Percentiles rank a stretch among this genome's conserved stretches.
phyloP scores from a whole-genome alignment of 1,140 invertebrate genomes.

The Cyphomyrmex costatus region DNA sequence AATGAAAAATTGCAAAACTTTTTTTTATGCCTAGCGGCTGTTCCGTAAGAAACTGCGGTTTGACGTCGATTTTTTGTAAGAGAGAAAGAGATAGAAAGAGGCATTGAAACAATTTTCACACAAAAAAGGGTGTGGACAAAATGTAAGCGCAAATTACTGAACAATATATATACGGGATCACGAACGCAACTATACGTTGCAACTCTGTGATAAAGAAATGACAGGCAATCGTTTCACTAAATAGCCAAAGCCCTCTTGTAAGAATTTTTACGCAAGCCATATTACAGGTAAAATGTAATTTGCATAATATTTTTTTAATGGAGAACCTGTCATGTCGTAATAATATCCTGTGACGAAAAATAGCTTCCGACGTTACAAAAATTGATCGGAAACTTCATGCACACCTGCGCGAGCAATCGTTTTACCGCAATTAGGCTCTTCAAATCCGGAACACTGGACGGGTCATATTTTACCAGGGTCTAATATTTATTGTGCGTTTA shows the following conservation, averaged over 20 bases:
- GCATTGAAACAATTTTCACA: constrained; percentile 65
- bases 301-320: neutral
- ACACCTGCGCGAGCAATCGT: neutral
- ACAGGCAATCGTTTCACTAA: neutral
- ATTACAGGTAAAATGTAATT: constrained; percentile 20
- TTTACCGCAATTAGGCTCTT: neutral
- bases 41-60: constrained; percentile 69
- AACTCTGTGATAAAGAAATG: constrained; percentile 34
- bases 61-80: constrained; percentile 43
- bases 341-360: neutral
- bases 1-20: constrained; percentile 69
- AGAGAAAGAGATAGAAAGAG: neutral
- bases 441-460: neutral
- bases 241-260: constrained; percentile 1
- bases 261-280: constrained; percentile 21
- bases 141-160: constrained; percentile 57
- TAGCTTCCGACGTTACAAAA: neutral
- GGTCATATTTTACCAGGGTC: constrained; percentile 16
- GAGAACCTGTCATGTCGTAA: neutral
- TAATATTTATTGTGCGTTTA: constrained; percentile 30
- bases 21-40: neutral
- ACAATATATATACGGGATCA: constrained; percentile 67
- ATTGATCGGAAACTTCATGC: neutral
- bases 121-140: neutral
- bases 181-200: constrained; percentile 50